Conservation (phyloP, 2,113 vertebrate genomes). For the Suricata suricatta region DNA sequence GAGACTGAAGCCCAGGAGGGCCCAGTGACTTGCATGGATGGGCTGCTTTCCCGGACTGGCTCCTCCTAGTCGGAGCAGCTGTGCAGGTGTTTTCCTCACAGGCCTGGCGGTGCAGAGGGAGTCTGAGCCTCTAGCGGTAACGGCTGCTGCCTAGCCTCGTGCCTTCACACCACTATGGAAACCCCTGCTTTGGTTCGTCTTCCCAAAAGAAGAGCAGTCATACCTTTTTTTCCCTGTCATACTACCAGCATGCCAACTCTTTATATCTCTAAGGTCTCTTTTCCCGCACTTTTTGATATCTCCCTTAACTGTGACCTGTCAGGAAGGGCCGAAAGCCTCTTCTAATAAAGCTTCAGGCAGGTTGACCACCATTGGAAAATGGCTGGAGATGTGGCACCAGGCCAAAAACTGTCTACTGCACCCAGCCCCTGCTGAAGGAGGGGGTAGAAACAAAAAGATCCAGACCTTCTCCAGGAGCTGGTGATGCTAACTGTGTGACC, state of each 20-base stretch:
- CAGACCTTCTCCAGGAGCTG: neutral
- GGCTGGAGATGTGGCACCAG: neutral
- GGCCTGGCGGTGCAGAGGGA: neutral
- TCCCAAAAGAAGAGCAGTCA: neutral
- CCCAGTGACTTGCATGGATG: too few species aligned
- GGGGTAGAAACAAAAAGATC: neutral
- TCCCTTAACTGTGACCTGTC: neutral
- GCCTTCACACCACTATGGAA: neutral
- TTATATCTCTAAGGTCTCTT: neutral
- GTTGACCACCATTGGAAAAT: neutral
- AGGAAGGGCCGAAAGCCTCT: neutral
- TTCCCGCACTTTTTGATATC: neutral
- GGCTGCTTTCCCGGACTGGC: fast-evolving
- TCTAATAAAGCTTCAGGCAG: neutral
- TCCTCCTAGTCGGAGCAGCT: neutral
- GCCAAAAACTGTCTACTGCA: neutral
- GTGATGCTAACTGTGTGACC: neutral
- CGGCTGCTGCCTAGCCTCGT: too few species aligned
- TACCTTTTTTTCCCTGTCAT: neutral
- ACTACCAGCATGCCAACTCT: neutral
- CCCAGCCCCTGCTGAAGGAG: neutral
- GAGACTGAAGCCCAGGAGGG: neutral
- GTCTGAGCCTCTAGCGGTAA: neutral
- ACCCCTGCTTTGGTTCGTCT: neutral
- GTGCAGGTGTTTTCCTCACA: fast-evolving